Conservation (phyloP, 2,888 invertebrate species). For the Dryobotodes eremita region DNA sequence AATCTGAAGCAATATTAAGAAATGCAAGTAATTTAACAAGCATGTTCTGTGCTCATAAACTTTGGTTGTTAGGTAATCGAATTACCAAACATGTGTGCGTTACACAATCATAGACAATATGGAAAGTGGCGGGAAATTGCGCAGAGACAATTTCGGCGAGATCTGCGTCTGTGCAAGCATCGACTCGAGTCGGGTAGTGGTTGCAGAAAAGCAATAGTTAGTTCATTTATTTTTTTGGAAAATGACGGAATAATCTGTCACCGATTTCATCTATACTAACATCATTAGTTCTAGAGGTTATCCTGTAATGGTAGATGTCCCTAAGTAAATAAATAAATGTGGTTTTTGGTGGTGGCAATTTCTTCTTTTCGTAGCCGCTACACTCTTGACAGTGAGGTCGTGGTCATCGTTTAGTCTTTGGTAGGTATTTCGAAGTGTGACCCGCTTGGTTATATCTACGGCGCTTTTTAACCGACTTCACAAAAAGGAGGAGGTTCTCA, state of each 20-base stretch:
- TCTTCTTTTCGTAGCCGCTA: not conserved
- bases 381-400: not conserved
- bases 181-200: constrained; percentile 73
- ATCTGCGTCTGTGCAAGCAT: constrained; percentile 84
- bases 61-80: constrained; percentile 80
- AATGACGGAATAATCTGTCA: not conserved
- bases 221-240: not conserved
- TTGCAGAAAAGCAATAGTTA: constrained; percentile 49
- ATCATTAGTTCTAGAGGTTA: no score
- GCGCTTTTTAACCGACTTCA: no score
- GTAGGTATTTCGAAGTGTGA: not conserved
- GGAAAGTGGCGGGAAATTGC: constrained; percentile 89
- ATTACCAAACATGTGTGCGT: constrained; percentile 79
- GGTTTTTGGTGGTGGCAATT: no score
- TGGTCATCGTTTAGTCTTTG: no score
- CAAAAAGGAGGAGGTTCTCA: no score
- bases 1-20: constrained; percentile 54
- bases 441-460: no score
- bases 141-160: constrained; percentile 89
- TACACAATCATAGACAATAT: constrained; percentile 80
- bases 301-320: no score
- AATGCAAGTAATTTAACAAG: constrained; percentile 55
- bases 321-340: no score
- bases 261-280: not conserved
- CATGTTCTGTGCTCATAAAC: constrained; percentile 39